phyloP scores from a whole-genome alignment of 2,113 vertebrate genomes.

The Colossoma macropomum region DNA sequence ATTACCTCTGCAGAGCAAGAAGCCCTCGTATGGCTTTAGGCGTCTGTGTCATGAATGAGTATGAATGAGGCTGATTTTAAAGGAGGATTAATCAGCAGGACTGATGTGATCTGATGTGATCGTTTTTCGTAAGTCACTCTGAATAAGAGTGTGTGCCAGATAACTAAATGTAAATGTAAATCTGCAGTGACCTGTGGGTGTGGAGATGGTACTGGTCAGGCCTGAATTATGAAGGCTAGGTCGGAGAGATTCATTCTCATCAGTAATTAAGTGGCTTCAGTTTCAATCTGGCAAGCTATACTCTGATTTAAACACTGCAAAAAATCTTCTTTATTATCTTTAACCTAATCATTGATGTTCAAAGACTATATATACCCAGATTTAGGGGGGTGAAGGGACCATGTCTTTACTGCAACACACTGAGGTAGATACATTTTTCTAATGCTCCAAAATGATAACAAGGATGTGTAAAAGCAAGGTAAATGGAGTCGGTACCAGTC shows the following conservation, averaged over 20 bases:
- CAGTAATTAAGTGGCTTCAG: background rate
- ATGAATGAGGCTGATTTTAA: slow-evolving; percentile 1
- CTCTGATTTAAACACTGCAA: slow-evolving; percentile 1
- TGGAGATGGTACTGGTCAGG: background rate
- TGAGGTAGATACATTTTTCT: too few relatives aligned
- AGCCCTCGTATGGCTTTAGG: background rate
- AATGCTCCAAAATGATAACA: too few relatives aligned
- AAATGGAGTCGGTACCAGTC: too few relatives aligned
- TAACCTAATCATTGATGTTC: too few relatives aligned
- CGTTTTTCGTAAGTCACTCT: background rate
- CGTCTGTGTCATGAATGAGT: slow-evolving; percentile 12
- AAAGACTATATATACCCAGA: too few relatives aligned
- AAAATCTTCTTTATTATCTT: background rate
- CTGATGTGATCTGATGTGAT: slow-evolving; percentile 29
- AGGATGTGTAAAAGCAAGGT: too few relatives aligned
- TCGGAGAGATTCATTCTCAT: background rate
- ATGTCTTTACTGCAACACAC: too few relatives aligned
- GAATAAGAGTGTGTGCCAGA: background rate
- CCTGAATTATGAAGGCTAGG: background rate
- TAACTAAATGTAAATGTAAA: background rate
- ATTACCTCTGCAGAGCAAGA: slow-evolving; percentile 5
- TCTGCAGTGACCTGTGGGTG: background rate
- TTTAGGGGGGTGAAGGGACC: too few relatives aligned
- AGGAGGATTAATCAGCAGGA: slow-evolving; percentile 13
- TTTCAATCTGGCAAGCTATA: background rate